Percentiles rank a stretch among this genome's conserved stretches.
Evolutionary conservation across 2,113 vertebrate species (phyloP).

Genomic region (Conger conger): DNA sequence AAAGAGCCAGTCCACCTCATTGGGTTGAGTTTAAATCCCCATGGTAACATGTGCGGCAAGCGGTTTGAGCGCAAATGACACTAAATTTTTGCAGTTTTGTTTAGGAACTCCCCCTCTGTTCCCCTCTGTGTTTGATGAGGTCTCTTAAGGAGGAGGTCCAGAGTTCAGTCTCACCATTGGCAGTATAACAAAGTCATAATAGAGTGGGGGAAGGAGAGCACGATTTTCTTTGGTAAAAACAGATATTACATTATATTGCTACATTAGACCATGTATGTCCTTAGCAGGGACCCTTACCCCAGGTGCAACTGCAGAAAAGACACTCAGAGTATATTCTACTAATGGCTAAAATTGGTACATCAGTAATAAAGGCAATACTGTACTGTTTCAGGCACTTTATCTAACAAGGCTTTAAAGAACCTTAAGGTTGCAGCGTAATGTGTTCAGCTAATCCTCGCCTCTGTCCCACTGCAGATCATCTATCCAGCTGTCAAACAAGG

Average conservation of each 20-base stretch:
- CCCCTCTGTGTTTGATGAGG: background rate
- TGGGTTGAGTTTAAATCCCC: slow-evolving; percentile 16
- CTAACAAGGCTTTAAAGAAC: slow-evolving; percentile 40
- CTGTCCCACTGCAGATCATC: slow-evolving; percentile 81
- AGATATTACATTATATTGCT: background rate
- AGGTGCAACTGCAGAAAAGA: background rate
- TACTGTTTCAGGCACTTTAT: background rate
- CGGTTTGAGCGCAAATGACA: background rate
- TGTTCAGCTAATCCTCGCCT: slow-evolving; percentile 81
- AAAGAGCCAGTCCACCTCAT: slow-evolving; percentile 17
- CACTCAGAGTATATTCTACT: background rate
- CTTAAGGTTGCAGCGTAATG: slow-evolving; percentile 80
- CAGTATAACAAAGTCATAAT: background rate
- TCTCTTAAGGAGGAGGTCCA: background rate
- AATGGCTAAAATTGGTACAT: background rate
- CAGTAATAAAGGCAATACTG: background rate
- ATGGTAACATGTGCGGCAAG: slow-evolving; percentile 13
- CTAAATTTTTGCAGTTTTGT: slow-evolving; percentile 4
- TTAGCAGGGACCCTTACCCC: background rate
- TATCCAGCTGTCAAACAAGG: slow-evolving; percentile 70
- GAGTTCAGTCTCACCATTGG: background rate
- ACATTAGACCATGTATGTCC: background rate
- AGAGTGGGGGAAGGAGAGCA: background rate
- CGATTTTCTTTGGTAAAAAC: background rate
- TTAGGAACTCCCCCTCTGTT: background rate